These are phyloP conservation scores for Halcyon chelicuti DNA, from an alignment of 2,797 vertebrate species.

Conservation along the genomic window DNA sequence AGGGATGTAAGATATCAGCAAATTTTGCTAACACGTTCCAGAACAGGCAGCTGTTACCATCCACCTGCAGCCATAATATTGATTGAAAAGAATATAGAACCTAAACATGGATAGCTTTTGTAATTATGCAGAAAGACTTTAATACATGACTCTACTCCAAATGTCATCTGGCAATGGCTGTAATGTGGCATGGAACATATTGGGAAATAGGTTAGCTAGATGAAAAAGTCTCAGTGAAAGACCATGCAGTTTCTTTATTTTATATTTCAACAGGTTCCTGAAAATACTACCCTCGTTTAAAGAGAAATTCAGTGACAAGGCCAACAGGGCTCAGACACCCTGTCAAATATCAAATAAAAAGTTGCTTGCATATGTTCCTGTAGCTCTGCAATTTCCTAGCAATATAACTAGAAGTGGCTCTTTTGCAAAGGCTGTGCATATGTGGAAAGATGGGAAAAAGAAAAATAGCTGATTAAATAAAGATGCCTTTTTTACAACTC, in stretches of 20 bases:
- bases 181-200: not conserved
- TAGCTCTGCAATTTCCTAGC: not conserved
- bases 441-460: not conserved
- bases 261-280: not conserved
- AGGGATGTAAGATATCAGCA: constrained; percentile 64
- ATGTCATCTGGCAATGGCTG: constrained; percentile 32
- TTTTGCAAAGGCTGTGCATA: not conserved
- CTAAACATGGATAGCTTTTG: constrained; percentile 55
- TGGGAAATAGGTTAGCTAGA: constrained; percentile 21
- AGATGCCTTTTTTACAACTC: not conserved
- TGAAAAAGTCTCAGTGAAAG: not conserved
- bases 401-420: not conserved
- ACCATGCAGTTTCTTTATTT: not conserved
- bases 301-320: not conserved
- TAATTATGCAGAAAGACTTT: constrained; percentile 57
- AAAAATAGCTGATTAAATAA: not conserved
- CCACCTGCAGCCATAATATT: constrained; percentile 72
- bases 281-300: not conserved
- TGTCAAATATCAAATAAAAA: not conserved
- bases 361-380: not conserved
- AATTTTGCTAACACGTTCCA: constrained; percentile 61
- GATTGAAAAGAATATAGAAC: constrained; percentile 65
- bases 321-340: not conserved
- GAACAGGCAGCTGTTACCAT: constrained; percentile 69
- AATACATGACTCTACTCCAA: constrained; percentile 48